Base-by-base conservation (phyloP, 2,888 invertebrate genomes). In the Caenorhabditis sp. region DNA sequence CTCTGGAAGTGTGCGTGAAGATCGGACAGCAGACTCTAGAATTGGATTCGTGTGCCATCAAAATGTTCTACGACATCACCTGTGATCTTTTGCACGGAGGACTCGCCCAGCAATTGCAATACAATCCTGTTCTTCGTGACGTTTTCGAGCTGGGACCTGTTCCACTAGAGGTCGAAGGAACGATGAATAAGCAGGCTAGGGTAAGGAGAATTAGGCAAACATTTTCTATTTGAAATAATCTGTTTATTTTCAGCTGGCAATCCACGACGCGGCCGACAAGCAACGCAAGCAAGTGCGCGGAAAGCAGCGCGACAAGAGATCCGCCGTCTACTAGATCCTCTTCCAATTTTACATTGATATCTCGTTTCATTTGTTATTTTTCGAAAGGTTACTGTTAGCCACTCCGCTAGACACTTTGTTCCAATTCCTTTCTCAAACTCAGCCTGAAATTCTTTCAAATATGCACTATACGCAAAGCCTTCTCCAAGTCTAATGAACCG, bases 281-380 rank as follows among this genome's bases (percentile, higher is more conserved):
- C 95, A 95, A 48, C 93, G 96, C 78, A 95, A 95, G 43, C 93
- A 95, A 80, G 93, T 93, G 1, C 93, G 96, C 83, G 93, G 93
- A 85, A 96, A 95, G 91, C 94, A 94, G 90, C 92, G 96, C 72
- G 96, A 96, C 91, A 96, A 95, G 90, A 93, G 96, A 83, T 93
- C 93, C 80, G 94, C 93, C n/a, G 52, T 78, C 26, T 81, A 66
- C 27, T 81, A 45, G 56, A 4, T 43, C 35, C 1, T 17, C 37
- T 15, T 5, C 37, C 9, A n/a, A n/a, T n/a, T n/a, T n/a, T n/a
- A n/a, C n/a, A n/a, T n/a, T n/a, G n/a, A n/a, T n/a, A n/a, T n/a
- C n/a, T n/a, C n/a, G n/a, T n/a, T n/a, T n/a, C n/a, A n/a, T n/a
- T n/a, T n/a, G n/a, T n/a, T n/a, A n/a, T n/a, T n/a, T n/a, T n/a